phyloP scores from a whole-genome alignment of 2,113 vertebrate genomes.

The Sardina pilchardus region DNA sequence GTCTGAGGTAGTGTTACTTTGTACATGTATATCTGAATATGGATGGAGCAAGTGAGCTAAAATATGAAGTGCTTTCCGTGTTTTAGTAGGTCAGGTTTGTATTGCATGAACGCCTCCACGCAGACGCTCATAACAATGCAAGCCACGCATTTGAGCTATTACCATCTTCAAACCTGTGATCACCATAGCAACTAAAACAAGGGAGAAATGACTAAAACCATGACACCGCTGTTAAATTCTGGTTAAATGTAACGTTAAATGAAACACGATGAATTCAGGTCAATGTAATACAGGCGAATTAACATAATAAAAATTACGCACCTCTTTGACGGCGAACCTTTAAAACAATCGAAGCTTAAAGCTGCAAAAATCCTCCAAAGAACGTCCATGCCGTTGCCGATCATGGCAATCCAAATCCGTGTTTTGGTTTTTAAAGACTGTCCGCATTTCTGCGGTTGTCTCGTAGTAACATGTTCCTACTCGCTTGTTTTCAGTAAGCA shows the following conservation, averaged over 20 bases:
- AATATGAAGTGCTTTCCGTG: not conserved
- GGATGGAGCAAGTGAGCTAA: not conserved
- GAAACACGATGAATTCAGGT: not conserved
- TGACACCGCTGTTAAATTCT: not conserved
- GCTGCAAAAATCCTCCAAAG: slow-evolving; percentile 73
- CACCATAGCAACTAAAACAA: slow-evolving; percentile 56
- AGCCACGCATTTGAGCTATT: slow-evolving; percentile 11
- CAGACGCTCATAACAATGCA: slow-evolving; percentile 5
- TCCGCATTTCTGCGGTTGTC: slow-evolving; percentile 29
- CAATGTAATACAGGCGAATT: not conserved
- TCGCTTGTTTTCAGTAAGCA: not conserved
- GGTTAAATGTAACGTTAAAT: not conserved
- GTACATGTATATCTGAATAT: not conserved
- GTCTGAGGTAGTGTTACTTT: not conserved
- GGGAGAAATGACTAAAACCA: not conserved
- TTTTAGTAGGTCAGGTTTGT: slow-evolving; percentile 2
- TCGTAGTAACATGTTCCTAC: slow-evolving; percentile 27
- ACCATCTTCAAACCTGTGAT: slow-evolving; percentile 39
- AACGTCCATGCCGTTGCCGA: slow-evolving; percentile 66
- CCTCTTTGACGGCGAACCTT: slow-evolving; percentile 67
- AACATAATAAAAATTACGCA: slow-evolving; percentile 41
- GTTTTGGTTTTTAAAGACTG: slow-evolving; percentile 37
- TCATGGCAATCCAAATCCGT: slow-evolving; percentile 54
- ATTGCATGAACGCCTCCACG: slow-evolving; percentile 7
- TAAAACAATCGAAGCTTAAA: slow-evolving; percentile 73